phyloP scores from a whole-genome alignment of 2,797 vertebrate species.

The Sorex maritimensis region DNA sequence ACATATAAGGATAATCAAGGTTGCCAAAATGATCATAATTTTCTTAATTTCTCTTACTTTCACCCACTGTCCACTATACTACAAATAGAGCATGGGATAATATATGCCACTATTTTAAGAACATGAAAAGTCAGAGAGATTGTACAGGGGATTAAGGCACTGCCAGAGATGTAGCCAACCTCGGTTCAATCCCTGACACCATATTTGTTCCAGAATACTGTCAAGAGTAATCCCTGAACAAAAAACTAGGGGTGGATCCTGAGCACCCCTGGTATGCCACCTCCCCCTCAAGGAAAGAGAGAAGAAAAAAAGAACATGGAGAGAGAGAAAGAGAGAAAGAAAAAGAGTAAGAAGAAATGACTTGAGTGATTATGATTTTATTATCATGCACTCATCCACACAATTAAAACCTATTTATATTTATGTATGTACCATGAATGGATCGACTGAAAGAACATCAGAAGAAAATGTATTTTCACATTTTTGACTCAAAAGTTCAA shows the following conservation, averaged over 20 bases:
- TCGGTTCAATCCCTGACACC: too few relatives aligned
- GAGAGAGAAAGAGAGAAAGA: background rate
- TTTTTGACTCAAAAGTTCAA: slow-evolving; percentile 63
- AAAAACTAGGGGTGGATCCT: too few relatives aligned
- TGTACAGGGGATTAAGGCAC: too few relatives aligned
- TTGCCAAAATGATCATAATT: background rate
- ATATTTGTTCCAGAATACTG: too few relatives aligned
- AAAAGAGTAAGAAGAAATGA: background rate
- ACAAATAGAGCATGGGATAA: slow-evolving; percentile 38
- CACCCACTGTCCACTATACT: background rate
- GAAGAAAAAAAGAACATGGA: too few relatives aligned
- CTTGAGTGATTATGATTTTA: slow-evolving; percentile 16
- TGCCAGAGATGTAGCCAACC: too few relatives aligned
- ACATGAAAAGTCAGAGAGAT: background rate
- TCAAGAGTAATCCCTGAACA: too few relatives aligned
- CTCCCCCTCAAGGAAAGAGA: too few relatives aligned
- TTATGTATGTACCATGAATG: background rate
- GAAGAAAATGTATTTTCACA: slow-evolving; percentile 66
- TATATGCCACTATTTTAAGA: slow-evolving; percentile 29
- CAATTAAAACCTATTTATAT: slow-evolving; percentile 39
- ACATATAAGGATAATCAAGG: background rate
- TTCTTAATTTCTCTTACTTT: background rate
- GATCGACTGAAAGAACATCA: slow-evolving; percentile 65
- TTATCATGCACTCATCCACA: background rate
- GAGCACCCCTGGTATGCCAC: too few relatives aligned